phyloP scores from a whole-genome alignment of 53 echinoderm and acorn worm genomes.

The Holothuria leucospilota region DNA sequence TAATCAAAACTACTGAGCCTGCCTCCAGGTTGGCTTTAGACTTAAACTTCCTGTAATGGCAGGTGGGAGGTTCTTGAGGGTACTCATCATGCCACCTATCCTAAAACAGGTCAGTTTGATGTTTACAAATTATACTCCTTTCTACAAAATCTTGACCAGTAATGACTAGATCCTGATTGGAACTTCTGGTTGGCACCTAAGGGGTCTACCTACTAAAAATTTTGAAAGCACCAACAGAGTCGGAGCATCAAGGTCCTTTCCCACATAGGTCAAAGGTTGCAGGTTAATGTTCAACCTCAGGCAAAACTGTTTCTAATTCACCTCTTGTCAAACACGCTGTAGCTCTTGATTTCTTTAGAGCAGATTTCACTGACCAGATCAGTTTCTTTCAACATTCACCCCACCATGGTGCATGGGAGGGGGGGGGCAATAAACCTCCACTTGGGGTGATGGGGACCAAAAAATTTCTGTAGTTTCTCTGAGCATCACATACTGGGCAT shows the following conservation, averaged over 20 bases:
- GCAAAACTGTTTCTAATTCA: slow-evolving; percentile 15
- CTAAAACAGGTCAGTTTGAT: slow-evolving; percentile 31
- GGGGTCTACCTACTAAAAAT: neutral
- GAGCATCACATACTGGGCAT: slow-evolving; percentile 36
- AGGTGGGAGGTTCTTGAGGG: slow-evolving; percentile 32
- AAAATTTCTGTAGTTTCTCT: neutral
- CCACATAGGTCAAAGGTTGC: slow-evolving; percentile 17
- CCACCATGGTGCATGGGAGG: neutral
- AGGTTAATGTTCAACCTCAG: slow-evolving; percentile 2
- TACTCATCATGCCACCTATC: slow-evolving; percentile 34
- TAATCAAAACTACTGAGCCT: slow-evolving; percentile 21
- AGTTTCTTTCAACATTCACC: slow-evolving; percentile 24
- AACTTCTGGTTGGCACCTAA: slow-evolving; percentile 14
- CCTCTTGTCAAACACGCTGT: slow-evolving; percentile 22
- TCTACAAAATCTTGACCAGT: slow-evolving; percentile 7
- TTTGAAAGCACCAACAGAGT: neutral
- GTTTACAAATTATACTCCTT: neutral
- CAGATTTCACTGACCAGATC: slow-evolving; percentile 28
- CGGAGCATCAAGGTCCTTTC: neutral
- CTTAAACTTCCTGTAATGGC: slow-evolving; percentile 4
- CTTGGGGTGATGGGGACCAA: neutral
- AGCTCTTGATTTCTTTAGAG: slow-evolving; percentile 9
- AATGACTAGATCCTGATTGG: neutral
- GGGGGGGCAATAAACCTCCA: too few relatives aligned
- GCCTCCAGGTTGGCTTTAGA: slow-evolving; percentile 3